phyloP scores from a whole-genome alignment of 2,888 invertebrate species.

The Drosophila fungiperda region DNA sequence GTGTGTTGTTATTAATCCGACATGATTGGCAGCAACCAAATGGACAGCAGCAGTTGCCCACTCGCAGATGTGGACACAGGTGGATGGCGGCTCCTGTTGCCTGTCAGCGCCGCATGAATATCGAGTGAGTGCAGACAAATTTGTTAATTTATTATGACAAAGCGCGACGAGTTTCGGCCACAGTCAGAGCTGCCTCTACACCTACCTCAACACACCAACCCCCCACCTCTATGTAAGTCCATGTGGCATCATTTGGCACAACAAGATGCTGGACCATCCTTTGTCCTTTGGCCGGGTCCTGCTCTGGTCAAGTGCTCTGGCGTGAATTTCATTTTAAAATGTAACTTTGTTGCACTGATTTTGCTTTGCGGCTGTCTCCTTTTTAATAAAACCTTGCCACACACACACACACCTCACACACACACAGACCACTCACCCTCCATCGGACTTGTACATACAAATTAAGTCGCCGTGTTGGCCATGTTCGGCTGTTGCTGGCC shows the following conservation, averaged over 20 bases:
- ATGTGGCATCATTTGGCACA: slow-evolving; percentile 64
- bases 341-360: slow-evolving; percentile 74
- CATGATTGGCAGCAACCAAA: slow-evolving; percentile 83
- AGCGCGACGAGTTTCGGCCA: slow-evolving; percentile 50
- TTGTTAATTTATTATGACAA: slow-evolving; percentile 80
- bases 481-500: slow-evolving; percentile 41
- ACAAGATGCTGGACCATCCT: slow-evolving; percentile 47
- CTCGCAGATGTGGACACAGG: slow-evolving; percentile 65
- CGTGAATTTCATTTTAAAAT: slow-evolving; percentile 69
- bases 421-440: neutral
- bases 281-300: slow-evolving; percentile 30
- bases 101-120: slow-evolving; percentile 74
- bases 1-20: slow-evolving; percentile 79
- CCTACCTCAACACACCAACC: neutral
- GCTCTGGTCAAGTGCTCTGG: slow-evolving; percentile 66
- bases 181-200: slow-evolving; percentile 11
- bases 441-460: slow-evolving; percentile 66
- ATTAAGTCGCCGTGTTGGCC: slow-evolving; percentile 71
- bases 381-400: slow-evolving; percentile 72
- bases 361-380: slow-evolving; percentile 55
- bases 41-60: slow-evolving; percentile 65
- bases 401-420: neutral
- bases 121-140: slow-evolving; percentile 76
- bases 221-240: neutral
- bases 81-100: slow-evolving; percentile 62